Evolutionary conservation across 2,797 vertebrate species (phyloP), one percentile per base, ranked within the genome.

Genomic region (Macroramphosus scolopax): DNA sequence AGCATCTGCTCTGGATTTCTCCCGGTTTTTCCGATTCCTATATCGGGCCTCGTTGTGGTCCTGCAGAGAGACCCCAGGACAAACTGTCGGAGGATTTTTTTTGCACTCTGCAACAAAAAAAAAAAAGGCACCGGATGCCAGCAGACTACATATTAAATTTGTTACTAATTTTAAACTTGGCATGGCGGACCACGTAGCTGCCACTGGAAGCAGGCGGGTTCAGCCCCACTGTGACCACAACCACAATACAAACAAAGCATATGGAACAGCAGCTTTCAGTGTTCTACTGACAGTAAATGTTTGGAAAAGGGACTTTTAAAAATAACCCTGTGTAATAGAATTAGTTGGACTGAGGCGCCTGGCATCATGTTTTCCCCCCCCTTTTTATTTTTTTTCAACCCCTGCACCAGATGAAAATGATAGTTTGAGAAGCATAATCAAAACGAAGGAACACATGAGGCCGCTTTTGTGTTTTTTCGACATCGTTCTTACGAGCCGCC

Each of bases 161-260:
- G 93, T 93, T 94, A 84, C 93, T 92, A 93, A 96, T 95, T 96
- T 94, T 91, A 89, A 81, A 80, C 91, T 90, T 92, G 91, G 92
- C 90, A 82, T 81, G 78, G 81, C 66, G 51, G 87, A 89, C 90
- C 84, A 82, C 75, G 75, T 82, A 86, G 84, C 89, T 91, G 89
- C 90, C 89, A 89, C 85, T 89, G 84, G 81, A 89, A 80, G 85
- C 88, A 75, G 86, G 68, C 81, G 78, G 60, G 3, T 85, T 90
- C 83, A 80, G 80, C 84, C 89, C 79, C 83, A 85, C 87, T 84
- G 80, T 51, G 78, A 92, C 93, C 90, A 89, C 87, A 89, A 84
- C 90, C 86, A 90, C 87, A 89, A 90, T 84, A 86, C 88, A 94
- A 95, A 93, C 92, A 90, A 88, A 92, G 91, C 82, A 65, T 77